phyloP scores from a whole-genome alignment of 2,888 invertebrate species.

The Seira musarum region DNA sequence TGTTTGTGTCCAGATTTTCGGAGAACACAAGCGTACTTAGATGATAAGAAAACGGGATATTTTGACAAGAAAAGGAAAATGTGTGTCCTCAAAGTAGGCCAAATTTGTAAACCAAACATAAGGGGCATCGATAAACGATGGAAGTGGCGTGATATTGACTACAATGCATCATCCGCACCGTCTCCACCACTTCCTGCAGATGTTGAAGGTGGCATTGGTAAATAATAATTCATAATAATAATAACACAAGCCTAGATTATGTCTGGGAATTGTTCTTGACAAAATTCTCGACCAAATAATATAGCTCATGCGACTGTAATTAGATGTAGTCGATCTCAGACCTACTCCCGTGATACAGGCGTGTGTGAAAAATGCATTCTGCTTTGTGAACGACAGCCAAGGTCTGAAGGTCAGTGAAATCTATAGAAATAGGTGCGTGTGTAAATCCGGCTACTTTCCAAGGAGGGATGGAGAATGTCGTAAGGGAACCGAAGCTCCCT shows the following conservation, averaged over 20 bases:
- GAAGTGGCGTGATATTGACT: constrained; percentile 36
- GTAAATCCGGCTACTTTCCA: constrained; percentile 16
- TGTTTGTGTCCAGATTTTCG: constrained; percentile 39
- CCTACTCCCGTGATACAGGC: constrained; percentile 15
- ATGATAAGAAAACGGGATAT: constrained; percentile 15
- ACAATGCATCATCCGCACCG: too few relatives aligned
- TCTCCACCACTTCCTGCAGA: too few relatives aligned
- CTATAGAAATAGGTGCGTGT: constrained; percentile 15
- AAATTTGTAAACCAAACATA: neutral
- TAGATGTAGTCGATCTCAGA: constrained; percentile 32
- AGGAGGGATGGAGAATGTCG: constrained; percentile 20
- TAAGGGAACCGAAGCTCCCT: constrained; percentile 10
- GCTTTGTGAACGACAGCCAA: constrained; percentile 10
- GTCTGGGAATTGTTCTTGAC: neutral
- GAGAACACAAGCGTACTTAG: constrained; percentile 12
- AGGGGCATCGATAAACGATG: constrained; percentile 16
- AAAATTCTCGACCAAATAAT: neutral
- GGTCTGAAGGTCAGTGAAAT: neutral
- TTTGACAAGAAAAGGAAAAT: neutral
- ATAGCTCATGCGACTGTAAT: neutral
- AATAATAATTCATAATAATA: neutral
- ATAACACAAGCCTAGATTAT: neutral
- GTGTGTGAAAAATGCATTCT: constrained; percentile 36
- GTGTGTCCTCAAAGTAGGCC: constrained; percentile 35
- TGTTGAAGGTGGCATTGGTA: constrained; percentile 33